Conservation (phyloP, 2,113 vertebrate species). For the Trochalopteron elliotii region DNA sequence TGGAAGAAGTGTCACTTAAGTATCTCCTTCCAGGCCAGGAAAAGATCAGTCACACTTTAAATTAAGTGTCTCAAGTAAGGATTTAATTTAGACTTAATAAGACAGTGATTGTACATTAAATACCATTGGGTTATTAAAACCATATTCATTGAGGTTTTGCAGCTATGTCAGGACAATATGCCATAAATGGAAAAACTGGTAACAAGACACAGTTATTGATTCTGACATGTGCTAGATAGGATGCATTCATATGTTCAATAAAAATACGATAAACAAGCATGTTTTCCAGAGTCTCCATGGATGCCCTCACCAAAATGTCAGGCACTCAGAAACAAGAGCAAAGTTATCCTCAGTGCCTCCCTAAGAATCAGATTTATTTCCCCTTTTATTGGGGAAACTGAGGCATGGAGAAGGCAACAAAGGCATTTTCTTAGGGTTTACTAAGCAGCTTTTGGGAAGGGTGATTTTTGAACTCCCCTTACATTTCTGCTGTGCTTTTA, state of each 20-base stretch:
- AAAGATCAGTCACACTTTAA: slow-evolving; percentile 74
- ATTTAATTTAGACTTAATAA: slow-evolving; percentile 78
- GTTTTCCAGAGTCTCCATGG: neutral
- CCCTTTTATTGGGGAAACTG: neutral
- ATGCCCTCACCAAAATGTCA: neutral
- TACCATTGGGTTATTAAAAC: slow-evolving; percentile 75
- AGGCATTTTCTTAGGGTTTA: neutral
- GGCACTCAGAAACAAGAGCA: neutral
- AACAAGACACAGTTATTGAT: slow-evolving; percentile 69
- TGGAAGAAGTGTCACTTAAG: slow-evolving; percentile 62
- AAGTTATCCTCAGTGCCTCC: neutral
- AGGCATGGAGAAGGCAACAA: neutral
- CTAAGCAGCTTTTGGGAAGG: neutral
- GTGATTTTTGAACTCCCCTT: neutral
- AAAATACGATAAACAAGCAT: slow-evolving; percentile 44
- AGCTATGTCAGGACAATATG: slow-evolving; percentile 73
- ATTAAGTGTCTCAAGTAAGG: slow-evolving; percentile 71
- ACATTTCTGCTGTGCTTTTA: neutral
- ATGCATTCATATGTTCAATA: slow-evolving; percentile 49
- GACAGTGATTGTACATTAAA: slow-evolving; percentile 76
- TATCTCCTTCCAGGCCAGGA: slow-evolving; percentile 61
- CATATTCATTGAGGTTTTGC: slow-evolving; percentile 79
- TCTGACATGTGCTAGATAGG: slow-evolving; percentile 69
- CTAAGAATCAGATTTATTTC: neutral
- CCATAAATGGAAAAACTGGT: slow-evolving; percentile 71